Base-by-base conservation (phyloP, 2,888 invertebrate species). In the Dione juno region DNA sequence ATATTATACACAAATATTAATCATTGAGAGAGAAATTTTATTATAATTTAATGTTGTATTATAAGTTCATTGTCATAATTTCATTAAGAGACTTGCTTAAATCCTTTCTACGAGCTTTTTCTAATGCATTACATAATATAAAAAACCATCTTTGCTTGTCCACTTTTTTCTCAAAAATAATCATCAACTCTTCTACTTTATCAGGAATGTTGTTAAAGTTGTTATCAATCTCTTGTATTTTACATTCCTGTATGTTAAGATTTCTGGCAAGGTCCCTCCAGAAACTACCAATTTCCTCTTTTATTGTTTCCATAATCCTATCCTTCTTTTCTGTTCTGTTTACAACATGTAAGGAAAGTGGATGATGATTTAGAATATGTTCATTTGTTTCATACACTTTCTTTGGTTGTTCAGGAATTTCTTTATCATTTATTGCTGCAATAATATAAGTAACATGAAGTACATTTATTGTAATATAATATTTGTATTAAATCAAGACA, bases 261-360 rank as follows among this genome's bases (percentile, higher is more conserved):
- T 85, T 87, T 72, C 93, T 86, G 19, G 83, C 92, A 9, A 93
- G 79, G 53, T 88, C 88, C 50, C 84, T 82, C 93, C 93, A 93
- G 67, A 76, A 82, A 54, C 77, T 82, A 8, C 92, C 92, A 75
- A 92, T 89, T 74, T 88, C 84, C 74, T 86, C 84, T 66, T 78
- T 78, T 1, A 93, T 80, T 50, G 83, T 88, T 74, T 84, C 74
- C 63, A 85, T 79, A 41, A 93, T 88, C 72, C 84, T 84, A 69
- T 85, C 77, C 64, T 79, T 84, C 78, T 87, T 92, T 66, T 66
- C 80, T 41, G 78, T 70, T 71, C 82, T 85, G 48, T 88, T 75
- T 16, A 75, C 77, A 48, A 78, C 77, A 64, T 61, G 28, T 61
- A 61, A 43, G 11, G 64, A 64, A 40, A 76, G 76, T 40, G 84